Base-by-base conservation (phyloP, 2,113 vertebrate genomes). In the Lepus europaeus region DNA sequence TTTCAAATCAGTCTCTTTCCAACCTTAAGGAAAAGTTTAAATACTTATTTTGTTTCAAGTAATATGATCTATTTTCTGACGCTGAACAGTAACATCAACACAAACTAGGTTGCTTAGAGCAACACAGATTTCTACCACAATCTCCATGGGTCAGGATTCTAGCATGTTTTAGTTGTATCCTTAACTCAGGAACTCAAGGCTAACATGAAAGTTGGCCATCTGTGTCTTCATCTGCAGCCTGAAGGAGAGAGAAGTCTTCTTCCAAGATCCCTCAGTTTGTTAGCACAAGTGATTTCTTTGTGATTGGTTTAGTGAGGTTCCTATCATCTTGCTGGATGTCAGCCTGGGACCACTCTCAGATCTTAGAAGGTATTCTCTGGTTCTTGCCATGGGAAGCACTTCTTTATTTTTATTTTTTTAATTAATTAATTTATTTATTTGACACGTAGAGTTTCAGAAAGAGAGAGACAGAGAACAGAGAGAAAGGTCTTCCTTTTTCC, bases 1-100 rank as follows among this genome's bases (percentile, higher is more conserved):
- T 92, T 63, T 51, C 29, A 66, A 93, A 84, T 82, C 70, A 77
- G 51, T 68, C 11, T 49, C 78, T 83, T 87, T 83, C 12, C 39
- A 77, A 59, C 29, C 25, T 17, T 84, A 84, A 88, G 39, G 9
- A 69, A 91, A 84, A 61, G 0, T 53, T 56, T 81, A 84, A 88
- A 79, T 31, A 68, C 56, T 85, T 87, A 2, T 49, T 69, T 68
- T 90, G 78, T 53, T 66, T n/a, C 12, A 29, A 68, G 11, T 90
- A 25, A 73, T 27, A 33, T 1, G 4, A 0, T 84, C 3, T 85
- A 19, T 69, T 88, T 96, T 76, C 19, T 76, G 6, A 51, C 45
- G 13, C 17, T 80, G 4, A 1, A 27, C 83, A 78, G 68, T 39
- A 68, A 83, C 6, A 36, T 45, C 31, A 77, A n/a, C 14, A n/a